phyloP scores from a whole-genome alignment of 2,888 invertebrate species.

The Cosmopolites sordidus region DNA sequence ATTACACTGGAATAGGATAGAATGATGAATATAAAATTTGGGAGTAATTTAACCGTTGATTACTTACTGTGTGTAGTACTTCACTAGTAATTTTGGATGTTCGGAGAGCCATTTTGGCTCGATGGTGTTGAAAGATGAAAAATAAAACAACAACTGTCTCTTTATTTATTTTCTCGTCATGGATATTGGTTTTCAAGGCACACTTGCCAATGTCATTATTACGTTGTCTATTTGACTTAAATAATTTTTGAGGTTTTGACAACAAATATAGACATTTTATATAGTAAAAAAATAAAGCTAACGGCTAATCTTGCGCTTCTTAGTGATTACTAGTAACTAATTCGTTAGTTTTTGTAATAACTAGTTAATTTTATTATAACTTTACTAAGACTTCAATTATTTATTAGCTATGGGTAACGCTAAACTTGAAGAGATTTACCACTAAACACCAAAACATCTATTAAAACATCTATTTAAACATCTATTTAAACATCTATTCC shows the following conservation, averaged over 20 bases:
- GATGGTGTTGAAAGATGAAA: constrained; percentile 11
- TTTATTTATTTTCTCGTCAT: constrained; percentile 18
- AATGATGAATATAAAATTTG: constrained; percentile 1
- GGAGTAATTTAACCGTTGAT: not conserved
- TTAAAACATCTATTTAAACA: no score
- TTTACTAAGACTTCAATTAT: no score
- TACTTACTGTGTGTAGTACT: constrained; percentile 30
- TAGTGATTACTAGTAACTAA: no score
- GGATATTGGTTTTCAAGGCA: constrained; percentile 13
- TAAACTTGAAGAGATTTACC: no score
- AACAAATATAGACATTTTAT: no score
- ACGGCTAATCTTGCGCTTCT: no score
- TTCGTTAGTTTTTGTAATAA: no score
- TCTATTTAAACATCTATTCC: no score
- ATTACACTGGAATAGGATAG: constrained; percentile 22
- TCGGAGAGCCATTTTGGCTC: constrained; percentile 33
- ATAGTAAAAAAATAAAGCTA: no score
- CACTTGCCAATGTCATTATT: constrained; percentile 5
- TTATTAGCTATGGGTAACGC: no score
- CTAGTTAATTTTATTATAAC: no score
- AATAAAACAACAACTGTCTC: constrained; percentile 24
- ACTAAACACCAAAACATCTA: no score
- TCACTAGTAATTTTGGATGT: constrained; percentile 33
- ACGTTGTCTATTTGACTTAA: not conserved
- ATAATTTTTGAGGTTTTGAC: not conserved